Conservation (phyloP, 2,888 invertebrate species). For the Merodon equestris region DNA sequence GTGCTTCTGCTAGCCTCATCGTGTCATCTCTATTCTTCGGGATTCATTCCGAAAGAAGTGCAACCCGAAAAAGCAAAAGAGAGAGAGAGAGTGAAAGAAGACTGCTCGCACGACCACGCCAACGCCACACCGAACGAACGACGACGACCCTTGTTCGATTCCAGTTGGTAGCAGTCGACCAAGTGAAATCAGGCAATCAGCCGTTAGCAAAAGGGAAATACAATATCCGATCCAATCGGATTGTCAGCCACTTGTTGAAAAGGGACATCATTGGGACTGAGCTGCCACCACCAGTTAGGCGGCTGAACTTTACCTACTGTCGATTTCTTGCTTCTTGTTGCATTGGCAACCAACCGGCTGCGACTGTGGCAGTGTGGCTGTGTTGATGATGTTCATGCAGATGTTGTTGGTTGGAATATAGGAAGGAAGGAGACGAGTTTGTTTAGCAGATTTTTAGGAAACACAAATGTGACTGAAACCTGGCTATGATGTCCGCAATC, state of each 20-base stretch:
- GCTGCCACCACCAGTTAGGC: too few species aligned
- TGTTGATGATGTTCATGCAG: too few species aligned
- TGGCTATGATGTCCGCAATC: not conserved
- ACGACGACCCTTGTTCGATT: constrained; percentile 53
- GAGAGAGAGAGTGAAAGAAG: constrained; percentile 31
- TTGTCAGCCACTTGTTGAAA: not conserved
- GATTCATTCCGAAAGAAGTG: constrained; percentile 61
- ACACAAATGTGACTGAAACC: constrained; percentile 1
- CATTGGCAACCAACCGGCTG: constrained; percentile 50
- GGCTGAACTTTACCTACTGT: constrained; percentile 16
- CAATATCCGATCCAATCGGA: constrained; percentile 12
- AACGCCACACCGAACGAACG: too few species aligned
- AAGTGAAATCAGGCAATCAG: constrained; percentile 66
- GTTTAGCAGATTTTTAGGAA: constrained; percentile 27
- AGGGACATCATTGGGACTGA: not conserved
- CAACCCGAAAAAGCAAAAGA: constrained; percentile 18
- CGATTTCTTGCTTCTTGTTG: constrained; percentile 40
- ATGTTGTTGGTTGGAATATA: constrained; percentile 30
- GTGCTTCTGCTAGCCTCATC: constrained; percentile 22
- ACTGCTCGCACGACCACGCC: too few species aligned
- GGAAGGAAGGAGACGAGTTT: constrained; percentile 7
- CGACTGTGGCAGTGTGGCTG: too few species aligned
- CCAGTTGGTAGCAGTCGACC: constrained; percentile 64
- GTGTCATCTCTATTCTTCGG: constrained; percentile 64
- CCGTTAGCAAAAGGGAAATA: constrained; percentile 32